A percentile compares a stretch with the other conserved stretches of the same genome.
phyloP scores from a whole-genome alignment of 2,113 vertebrate genomes.

The Strix uralensis region DNA sequence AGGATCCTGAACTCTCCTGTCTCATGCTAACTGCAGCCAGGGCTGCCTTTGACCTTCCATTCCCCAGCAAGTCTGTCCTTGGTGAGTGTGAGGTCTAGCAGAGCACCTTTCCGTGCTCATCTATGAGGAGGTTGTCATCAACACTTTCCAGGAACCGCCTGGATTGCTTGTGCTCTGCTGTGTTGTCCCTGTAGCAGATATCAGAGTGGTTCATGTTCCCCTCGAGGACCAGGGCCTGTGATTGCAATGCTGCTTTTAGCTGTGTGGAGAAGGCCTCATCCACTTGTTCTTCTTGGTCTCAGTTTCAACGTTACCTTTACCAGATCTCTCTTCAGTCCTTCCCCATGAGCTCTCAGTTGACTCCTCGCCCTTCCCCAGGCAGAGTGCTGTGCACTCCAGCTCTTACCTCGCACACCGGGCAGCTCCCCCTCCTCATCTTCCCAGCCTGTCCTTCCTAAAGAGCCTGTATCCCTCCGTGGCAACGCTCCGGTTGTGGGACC shows the following conservation, averaged over 20 bases:
- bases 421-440: accelerated
- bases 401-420: background rate
- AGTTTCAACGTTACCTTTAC: background rate
- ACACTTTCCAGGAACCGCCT: background rate
- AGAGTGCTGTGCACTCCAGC: background rate
- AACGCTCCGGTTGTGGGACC: background rate
- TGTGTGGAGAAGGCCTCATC: background rate
- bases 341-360: background rate
- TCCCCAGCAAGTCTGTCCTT: background rate
- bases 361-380: background rate
- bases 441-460: background rate
- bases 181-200: background rate
- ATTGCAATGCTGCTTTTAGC: background rate
- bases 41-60: background rate
- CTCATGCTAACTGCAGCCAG: background rate
- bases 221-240: background rate
- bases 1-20: background rate
- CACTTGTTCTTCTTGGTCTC: background rate
- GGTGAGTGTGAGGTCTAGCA: background rate
- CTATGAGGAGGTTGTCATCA: background rate
- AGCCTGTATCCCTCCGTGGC: background rate
- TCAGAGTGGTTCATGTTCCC: accelerated
- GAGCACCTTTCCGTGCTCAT: background rate
- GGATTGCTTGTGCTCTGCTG: background rate
- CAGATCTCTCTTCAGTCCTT: background rate